Conservation (phyloP, 2,113 vertebrate genomes). For the Gobiocypris rarus region DNA sequence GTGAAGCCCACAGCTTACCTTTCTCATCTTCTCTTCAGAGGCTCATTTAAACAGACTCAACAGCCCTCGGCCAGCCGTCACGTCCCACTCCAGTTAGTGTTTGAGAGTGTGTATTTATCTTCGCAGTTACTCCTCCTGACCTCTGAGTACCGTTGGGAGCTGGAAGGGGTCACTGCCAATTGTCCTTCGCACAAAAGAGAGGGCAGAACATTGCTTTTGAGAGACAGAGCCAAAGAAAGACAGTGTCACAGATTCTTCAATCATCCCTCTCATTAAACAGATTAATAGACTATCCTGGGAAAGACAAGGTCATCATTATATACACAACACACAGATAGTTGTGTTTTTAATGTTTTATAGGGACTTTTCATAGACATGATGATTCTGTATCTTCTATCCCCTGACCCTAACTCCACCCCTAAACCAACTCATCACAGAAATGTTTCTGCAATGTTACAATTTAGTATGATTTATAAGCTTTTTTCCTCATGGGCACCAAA, state of each 20-base stretch:
- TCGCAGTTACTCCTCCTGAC: conserved; percentile 63
- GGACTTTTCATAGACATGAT: too few species aligned
- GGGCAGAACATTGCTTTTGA: conserved; percentile 61
- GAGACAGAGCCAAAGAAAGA: conserved; percentile 16
- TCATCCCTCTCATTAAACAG: conserved; percentile 26
- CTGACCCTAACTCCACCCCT: too few species aligned
- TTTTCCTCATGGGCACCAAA: too few species aligned
- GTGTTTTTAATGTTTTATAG: too few species aligned
- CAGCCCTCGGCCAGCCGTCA: conserved; percentile 6
- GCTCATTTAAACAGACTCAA: neutral
- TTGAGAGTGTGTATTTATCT: conserved; percentile 35
- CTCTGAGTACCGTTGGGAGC: conserved; percentile 55
- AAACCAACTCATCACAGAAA: too few species aligned
- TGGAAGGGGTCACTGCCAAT: conserved; percentile 72
- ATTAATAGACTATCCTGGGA: conserved; percentile 30
- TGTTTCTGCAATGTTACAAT: too few species aligned
- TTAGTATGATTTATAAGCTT: too few species aligned
- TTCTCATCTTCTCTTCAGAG: neutral
- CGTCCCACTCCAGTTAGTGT: conserved; percentile 4
- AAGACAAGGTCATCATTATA: conserved; percentile 36
- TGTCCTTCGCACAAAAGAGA: conserved; percentile 65
- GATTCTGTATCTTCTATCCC: too few species aligned
- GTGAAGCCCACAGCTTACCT: neutral
- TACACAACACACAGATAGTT: too few species aligned
- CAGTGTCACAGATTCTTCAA: conserved; percentile 30